Evolutionary conservation across 2,888 invertebrate genomes (phyloP), one percentile per base, ranked within the genome.

Genomic region (Philereme transversata): DNA sequence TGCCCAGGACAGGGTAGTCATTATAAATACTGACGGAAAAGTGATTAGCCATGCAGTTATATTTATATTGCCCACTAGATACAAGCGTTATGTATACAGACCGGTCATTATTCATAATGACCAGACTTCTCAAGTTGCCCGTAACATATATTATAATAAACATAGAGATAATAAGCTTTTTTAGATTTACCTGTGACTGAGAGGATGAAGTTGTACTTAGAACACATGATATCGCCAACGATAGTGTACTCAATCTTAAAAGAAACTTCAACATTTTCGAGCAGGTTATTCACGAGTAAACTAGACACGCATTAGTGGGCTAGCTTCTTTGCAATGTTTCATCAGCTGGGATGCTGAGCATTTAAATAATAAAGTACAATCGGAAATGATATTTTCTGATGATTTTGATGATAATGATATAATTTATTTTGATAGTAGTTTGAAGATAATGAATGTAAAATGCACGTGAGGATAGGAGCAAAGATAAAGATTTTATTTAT

Each of bases 131-230:
- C 22, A 22, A 22, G 22, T 22, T 22, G 22, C 22, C 22, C 22
- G 22, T 22, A 22, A 22, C 22, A 22, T 22, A 22, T 1, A 22
- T 22, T n/a, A n/a, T n/a, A n/a, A 22, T 22, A 22, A 22, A 22
- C 22, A 22, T 22, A 22, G 22, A 22, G 22, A 1, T 2, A 22
- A 22, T 22, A 22, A 1, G 3, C 22, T 3, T 22, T 22, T 22
- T 22, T 7, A 36, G 5, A 36, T 7, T 45, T 75, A 90, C 90
- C 76, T 90, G 90, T 47, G 90, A 77, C 52, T 86, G 83, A 84
- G 87, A 44, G 80, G 77, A 50, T 52, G 84, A 82, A 49, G 67
- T 78, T 0, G 79, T 70, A 0, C 76, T 64, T 4, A 81, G 78
- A 9, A 81, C 88, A 73, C 79, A 75, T 67, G 83, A 73, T 3